Percentiles rank a stretch among this genome's conserved stretches.
These are phyloP conservation scores for Mesochorus sp. DNA, from an alignment of 2,888 invertebrate genomes.

Conservation along the genomic window DNA sequence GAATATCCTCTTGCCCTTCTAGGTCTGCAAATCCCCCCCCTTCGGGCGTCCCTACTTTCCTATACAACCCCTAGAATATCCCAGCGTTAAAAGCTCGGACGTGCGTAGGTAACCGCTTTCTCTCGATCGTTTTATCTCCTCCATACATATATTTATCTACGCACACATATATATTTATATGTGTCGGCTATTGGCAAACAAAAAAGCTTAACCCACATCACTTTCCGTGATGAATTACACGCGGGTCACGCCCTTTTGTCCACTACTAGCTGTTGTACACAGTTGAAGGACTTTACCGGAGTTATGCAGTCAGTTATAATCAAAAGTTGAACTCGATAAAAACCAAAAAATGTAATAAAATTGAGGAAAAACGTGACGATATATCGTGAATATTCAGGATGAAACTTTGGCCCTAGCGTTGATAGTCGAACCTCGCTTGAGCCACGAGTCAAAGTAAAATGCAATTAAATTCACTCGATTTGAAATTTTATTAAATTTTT, in stretches of 20 bases:
- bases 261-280: background rate
- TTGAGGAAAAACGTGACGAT: constrained; percentile 22
- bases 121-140: background rate
- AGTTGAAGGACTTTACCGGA: background rate
- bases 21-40: background rate
- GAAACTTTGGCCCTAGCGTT: no score
- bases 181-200: background rate
- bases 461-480: no score
- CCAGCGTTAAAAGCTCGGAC: constrained; percentile 60
- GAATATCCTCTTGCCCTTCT: background rate
- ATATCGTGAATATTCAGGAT: no score
- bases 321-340: no score
- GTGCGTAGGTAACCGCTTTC: constrained; percentile 55
- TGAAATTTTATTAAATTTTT: no score
- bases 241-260: background rate
- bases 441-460: no score
- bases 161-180: background rate
- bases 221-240: background rate
- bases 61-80: constrained; percentile 29
- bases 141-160: background rate
- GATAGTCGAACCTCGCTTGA: no score
- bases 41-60: constrained; percentile 14
- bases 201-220: background rate
- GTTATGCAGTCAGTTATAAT: background rate
- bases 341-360: constrained; percentile 8